A percentile compares a stretch with the other conserved stretches of the same genome.
phyloP scores from a whole-genome alignment of 2,797 vertebrate species.

The Gadopsis bispinosus region DNA sequence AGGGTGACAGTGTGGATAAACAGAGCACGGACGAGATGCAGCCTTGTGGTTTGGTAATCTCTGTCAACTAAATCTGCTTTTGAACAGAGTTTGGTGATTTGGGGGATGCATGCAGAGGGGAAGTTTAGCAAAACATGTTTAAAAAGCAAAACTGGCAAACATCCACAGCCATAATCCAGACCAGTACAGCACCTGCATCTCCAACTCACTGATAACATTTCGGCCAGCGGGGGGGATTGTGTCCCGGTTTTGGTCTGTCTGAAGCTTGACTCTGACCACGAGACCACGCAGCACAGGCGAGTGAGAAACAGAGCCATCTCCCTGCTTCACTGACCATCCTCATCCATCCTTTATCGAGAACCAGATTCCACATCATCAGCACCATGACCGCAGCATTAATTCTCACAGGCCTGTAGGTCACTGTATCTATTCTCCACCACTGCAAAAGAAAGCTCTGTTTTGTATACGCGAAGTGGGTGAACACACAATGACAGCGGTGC shows the following conservation, averaged over 20 bases:
- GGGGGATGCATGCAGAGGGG: neutral
- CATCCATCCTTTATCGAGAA: conserved; percentile 45
- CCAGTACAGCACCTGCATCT: conserved; percentile 42
- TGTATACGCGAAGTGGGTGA: conserved; percentile 59
- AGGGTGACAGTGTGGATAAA: conserved; percentile 39
- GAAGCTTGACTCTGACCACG: conserved; percentile 25
- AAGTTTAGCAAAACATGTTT: neutral
- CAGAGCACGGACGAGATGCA: conserved; percentile 28
- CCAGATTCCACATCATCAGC: conserved; percentile 65
- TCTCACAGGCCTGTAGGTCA: conserved; percentile 37
- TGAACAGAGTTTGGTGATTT: conserved; percentile 23
- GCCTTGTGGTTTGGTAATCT: conserved; percentile 20
- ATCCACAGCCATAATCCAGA: conserved; percentile 14
- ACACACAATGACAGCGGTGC: conserved; percentile 43
- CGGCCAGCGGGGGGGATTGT: neutral
- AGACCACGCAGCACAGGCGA: conserved; percentile 65
- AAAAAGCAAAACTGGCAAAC: conserved; percentile 15
- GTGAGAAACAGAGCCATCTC: conserved; percentile 37
- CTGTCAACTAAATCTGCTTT: neutral
- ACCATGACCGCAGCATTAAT: conserved; percentile 58
- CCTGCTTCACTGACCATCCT: conserved; percentile 39
- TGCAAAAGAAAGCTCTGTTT: conserved; percentile 64
- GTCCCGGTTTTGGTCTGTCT: conserved; percentile 33
- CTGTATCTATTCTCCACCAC: conserved; percentile 34
- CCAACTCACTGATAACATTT: conserved; percentile 18